Base-by-base conservation (phyloP, 2,888 invertebrate species). In the Drosophila mimica region DNA sequence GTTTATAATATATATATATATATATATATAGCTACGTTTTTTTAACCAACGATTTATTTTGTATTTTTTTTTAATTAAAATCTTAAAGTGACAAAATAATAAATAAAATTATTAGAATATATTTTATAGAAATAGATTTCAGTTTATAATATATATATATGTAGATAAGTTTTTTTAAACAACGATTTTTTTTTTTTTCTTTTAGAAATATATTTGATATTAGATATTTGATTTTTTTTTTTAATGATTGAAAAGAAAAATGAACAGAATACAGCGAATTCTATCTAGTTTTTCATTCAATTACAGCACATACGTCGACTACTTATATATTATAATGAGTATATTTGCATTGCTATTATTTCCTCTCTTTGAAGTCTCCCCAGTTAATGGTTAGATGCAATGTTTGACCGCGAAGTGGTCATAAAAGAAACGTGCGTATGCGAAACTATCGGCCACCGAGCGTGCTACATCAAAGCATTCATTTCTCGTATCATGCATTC, bases 401-500 rank as follows among this genome's bases (percentile, higher is more conserved):
- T 59, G 20, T 28, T 62, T 61, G 75, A 77, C 66, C 77, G 75
- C 62, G 52, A 8, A 20, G 20, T 40, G 31, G 56, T 13, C 51
- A 74, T 73, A 51, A 62, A 70, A 54, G 48, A 33, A 25, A 43
- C 52, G 33, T 25, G 49, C 38, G 52, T 49, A 31, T 56, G 59
- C 49, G 38, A 61, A 68, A 68, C 74, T 52, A 79, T 73, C 56
- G 56, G 48, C 58, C 61, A 62, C 49, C 58, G 60, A 76, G 58
- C 68, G 65, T 62, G 31, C 43, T 61, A 63, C 53, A 62, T 68
- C 31, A 48, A 63, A 57, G 70, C 60, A 46, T 51, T 59, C 25
- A 59, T 78, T 71, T 72, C 60, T 46, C 68, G 76, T 61, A 57
- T 69, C 77, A 64, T 82, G 74, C 70, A 83, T 82, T 83, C 46